Conservation (phyloP, 2,113 vertebrate genomes). For the Sakesphorus luctuosus region DNA sequence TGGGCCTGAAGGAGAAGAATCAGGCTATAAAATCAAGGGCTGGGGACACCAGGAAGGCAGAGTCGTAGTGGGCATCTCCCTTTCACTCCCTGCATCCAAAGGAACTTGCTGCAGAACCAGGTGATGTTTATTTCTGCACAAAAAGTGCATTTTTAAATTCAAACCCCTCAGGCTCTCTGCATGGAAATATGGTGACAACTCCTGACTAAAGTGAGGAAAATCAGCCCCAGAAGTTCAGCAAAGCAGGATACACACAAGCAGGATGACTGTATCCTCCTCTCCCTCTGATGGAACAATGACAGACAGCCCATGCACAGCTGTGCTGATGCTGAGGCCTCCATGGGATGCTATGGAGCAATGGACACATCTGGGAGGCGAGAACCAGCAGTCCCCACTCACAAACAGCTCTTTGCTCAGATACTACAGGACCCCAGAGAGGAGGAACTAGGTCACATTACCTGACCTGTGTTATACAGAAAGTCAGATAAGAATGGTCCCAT, state of each 20-base stretch:
- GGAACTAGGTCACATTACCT: slow-evolving; percentile 63
- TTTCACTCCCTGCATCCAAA: neutral
- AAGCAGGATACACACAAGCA: slow-evolving; percentile 23
- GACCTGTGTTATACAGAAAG: slow-evolving; percentile 64
- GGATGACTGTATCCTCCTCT: neutral
- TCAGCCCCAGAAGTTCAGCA: neutral
- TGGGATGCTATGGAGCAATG: slow-evolving; percentile 64
- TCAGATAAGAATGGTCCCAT: slow-evolving; percentile 65
- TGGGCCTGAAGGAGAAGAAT: neutral
- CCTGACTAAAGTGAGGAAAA: neutral
- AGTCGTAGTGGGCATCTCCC: neutral
- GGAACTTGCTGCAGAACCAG: neutral
- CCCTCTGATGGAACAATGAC: slow-evolving; percentile 31
- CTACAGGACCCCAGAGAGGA: slow-evolving; percentile 51
- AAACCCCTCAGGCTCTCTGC: neutral
- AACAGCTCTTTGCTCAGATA: slow-evolving; percentile 32
- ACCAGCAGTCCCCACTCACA: slow-evolving; percentile 30
- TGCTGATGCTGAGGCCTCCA: slow-evolving; percentile 33
- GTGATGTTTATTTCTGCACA: neutral
- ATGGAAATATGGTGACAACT: neutral
- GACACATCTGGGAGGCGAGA: slow-evolving; percentile 29
- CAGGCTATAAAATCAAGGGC: neutral
- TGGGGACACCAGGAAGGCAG: neutral
- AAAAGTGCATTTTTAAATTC: neutral
- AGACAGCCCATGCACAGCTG: neutral